Base-by-base conservation (phyloP, 2,888 invertebrate species). In the Tortricodes alternella region DNA sequence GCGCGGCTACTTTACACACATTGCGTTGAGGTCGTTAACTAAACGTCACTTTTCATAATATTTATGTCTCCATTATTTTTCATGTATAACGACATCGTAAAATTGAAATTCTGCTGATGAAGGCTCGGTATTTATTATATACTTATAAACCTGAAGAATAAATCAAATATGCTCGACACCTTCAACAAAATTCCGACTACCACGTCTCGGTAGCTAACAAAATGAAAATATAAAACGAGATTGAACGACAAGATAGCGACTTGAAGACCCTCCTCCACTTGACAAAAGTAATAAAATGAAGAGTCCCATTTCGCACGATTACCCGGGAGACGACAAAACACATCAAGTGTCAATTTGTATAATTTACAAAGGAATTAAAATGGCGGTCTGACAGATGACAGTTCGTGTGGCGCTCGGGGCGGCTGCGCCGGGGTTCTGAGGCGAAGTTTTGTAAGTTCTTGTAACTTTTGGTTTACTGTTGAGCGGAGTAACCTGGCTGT, bases 21-120 rank as follows among this genome's bases (percentile, higher is more conserved):
- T 80, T 78, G 83, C 81, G 67, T 68, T 65, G 71, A 72, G 73
- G 72, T 85, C 86, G 83, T 88, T 88, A 85, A 86, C 81, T 72
- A 83, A 85, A 89, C 82, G 85, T 85, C 87, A 83, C 77, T 84
- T 84, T 87, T 86, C 82, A 83, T 80, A 73, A 83, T 86, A 85
- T 86, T 85, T 85, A 88, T 86, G 85, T 85, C 83, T 85, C 81
- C 83, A 85, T 85, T 85, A 85, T 83, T 81, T 85, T 85, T 84
- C 83, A 83, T 78, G 71, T 75, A 75, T 74, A 78, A 85, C 77
- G 75, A 83, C 80, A 76, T 80, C 78, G 74, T 85, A 80, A 85
- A 82, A 72, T 75, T 74, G 67, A 72, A 76, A 74, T 76, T 71
- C 71, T 63, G 71, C 69, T 68, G 69, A 74, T 73, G 74, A 71